Evolutionary conservation across 2,888 invertebrate genomes (phyloP).

Genomic region (Drosophila ustulata): DNA sequence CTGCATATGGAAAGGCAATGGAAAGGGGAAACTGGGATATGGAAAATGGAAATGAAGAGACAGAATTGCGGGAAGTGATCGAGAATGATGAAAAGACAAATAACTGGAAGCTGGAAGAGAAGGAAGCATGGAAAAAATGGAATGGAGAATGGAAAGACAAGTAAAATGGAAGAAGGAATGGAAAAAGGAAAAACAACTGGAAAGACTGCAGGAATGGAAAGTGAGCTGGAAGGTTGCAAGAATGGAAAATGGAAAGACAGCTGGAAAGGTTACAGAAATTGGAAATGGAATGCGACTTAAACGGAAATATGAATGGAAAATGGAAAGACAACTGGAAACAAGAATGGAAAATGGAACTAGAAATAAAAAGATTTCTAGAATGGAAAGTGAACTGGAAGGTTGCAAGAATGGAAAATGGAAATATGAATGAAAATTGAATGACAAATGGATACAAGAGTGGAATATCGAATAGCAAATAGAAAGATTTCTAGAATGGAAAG

Average conservation of each 20-base stretch:
- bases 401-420: background rate
- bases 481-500: no score
- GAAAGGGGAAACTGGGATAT: background rate
- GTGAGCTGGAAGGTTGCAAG: background rate
- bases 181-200: background rate
- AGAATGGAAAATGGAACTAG: background rate
- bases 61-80: no score
- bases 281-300: no score
- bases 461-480: no score
- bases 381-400: background rate
- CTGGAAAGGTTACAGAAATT: background rate
- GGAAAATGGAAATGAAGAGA: background rate
- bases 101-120: background rate
- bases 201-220: background rate
- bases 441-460: no score
- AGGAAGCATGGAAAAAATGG: background rate
- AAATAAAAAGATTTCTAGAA: no score
- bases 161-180: background rate
- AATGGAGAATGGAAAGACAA: background rate
- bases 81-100: background rate
- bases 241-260: background rate
- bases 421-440: no score
- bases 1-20: background rate
- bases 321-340: no score
- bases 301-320: no score